Percentiles rank a stretch among this genome's conserved stretches.
These are phyloP conservation scores for Apteryx owenii DNA, from an alignment of 2,113 vertebrate genomes.

Conservation along the genomic window DNA sequence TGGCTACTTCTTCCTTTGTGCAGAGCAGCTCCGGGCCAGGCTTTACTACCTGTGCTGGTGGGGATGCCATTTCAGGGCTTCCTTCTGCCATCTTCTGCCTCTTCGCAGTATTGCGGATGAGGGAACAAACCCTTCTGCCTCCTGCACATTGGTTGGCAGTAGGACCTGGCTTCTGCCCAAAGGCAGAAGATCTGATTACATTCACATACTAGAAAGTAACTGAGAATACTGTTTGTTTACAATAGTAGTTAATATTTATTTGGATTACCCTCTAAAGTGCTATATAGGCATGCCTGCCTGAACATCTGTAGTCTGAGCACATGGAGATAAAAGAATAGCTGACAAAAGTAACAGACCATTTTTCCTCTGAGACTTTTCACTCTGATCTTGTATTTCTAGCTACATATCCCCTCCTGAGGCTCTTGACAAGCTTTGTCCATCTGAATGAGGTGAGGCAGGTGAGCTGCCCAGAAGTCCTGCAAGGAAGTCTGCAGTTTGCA, in stretches of 20 bases:
- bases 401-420: fast-evolving
- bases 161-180: background rate
- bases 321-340: background rate
- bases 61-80: slow-evolving; percentile 15
- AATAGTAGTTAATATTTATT: background rate
- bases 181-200: background rate
- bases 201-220: background rate
- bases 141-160: fast-evolving
- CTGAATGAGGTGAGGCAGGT: background rate
- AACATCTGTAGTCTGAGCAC: background rate
- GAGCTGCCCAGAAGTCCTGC: background rate
- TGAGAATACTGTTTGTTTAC: background rate
- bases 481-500: background rate
- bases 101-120: background rate
- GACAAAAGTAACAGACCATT: background rate
- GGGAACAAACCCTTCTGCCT: fast-evolving
- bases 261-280: background rate
- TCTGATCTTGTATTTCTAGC: background rate
- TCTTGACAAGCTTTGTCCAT: background rate
- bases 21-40: no score
- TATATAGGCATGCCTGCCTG: background rate
- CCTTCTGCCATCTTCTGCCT: slow-evolving; percentile 56
- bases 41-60: background rate
- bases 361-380: background rate
- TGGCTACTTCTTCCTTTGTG: background rate